A percentile compares a stretch with the other conserved stretches of the same genome.
phyloP scores from a whole-genome alignment of 2,797 vertebrate genomes.

The Bufotes viridis region DNA sequence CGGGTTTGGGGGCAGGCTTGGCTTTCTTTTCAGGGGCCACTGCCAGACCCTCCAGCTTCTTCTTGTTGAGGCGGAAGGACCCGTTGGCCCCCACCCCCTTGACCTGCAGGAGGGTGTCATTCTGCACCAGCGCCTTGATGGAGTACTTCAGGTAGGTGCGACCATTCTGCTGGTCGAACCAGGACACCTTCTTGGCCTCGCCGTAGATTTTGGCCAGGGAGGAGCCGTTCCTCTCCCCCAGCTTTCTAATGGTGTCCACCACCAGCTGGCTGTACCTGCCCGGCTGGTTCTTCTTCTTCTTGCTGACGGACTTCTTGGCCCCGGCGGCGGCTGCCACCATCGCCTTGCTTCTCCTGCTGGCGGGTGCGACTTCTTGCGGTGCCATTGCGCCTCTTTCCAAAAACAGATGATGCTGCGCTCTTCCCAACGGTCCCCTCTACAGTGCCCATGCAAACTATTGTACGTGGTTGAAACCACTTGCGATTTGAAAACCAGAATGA shows the following conservation, averaged over 20 bases:
- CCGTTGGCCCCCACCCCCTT: conserved; percentile 85
- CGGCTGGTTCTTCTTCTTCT: conserved; percentile 83
- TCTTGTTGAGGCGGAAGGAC: conserved; percentile 84
- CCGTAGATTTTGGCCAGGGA: conserved; percentile 83
- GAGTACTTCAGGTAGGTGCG: conserved; percentile 85
- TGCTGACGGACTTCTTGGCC: conserved; percentile 72
- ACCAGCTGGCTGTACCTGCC: conserved; percentile 85
- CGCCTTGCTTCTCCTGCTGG: conserved; percentile 63
- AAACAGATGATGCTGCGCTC: conserved; percentile 6
- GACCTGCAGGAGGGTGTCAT: conserved; percentile 84
- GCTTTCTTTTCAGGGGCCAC: conserved; percentile 62
- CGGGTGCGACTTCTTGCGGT: conserved; percentile 63
- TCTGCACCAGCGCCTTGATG: conserved; percentile 83
- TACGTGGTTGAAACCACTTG: too few species aligned
- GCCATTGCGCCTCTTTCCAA: conserved; percentile 67
- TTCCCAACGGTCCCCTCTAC: too few species aligned
- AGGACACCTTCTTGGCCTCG: conserved; percentile 82
- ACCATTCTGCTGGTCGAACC: conserved; percentile 87
- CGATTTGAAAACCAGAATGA: too few species aligned
- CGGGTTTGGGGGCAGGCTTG: conserved; percentile 47
- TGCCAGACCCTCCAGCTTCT: conserved; percentile 75
- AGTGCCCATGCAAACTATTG: too few species aligned
- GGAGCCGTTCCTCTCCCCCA: conserved; percentile 82
- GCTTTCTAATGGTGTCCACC: conserved; percentile 79
- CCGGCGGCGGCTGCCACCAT: conserved; percentile 24